Evolutionary conservation across 1,140 invertebrate species (phyloP), one percentile per base, ranked within the genome.

Genomic region (Nixonia krombeini): DNA sequence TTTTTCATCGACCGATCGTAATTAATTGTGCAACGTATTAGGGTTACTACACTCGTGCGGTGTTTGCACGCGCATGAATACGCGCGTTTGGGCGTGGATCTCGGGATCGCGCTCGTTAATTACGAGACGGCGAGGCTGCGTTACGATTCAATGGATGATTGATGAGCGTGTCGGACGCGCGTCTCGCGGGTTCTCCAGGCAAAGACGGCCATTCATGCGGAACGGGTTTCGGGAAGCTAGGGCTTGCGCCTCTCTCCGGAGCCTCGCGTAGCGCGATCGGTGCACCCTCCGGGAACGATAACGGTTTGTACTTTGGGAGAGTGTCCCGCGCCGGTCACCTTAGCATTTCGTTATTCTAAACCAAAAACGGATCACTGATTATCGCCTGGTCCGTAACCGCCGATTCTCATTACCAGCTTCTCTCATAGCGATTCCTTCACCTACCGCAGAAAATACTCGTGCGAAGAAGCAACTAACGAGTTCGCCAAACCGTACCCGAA

Each of bases 91-190:
- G 61, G 61, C 61, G 61, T 65, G 56, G 67, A 61, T 45, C 47
- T 7, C 35, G 59, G 45, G 56, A 70, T 70, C 41, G 55, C 35
- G 50, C 61, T 70, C 62, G 68, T 70, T 70, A 65, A 70, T 70
- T 70, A 70, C 62, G 42, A 45, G 57, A 65, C 68, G 61, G 52
- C 56, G 40, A 65, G 62, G 68, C 51, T 70, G 58, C 57, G 57
- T 65, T 70, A 65, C 61, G 57, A 58, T 62, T 70, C 61, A 70
- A 65, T 65, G 52, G 68, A 70, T 70, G 68, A 70, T 70, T 70
- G 68, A 70, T 70, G 68, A 62, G 53, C 57, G 52, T 49, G 52
- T 21, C 47, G 45, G 50, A 58, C 57, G 21, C 52, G 67, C 31
- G 61, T 61, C 56, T 65, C 42, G 51, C 46, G 56, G 61, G 52